Conservation (phyloP, 2,797 vertebrate genomes). For the Meda fulgida region DNA sequence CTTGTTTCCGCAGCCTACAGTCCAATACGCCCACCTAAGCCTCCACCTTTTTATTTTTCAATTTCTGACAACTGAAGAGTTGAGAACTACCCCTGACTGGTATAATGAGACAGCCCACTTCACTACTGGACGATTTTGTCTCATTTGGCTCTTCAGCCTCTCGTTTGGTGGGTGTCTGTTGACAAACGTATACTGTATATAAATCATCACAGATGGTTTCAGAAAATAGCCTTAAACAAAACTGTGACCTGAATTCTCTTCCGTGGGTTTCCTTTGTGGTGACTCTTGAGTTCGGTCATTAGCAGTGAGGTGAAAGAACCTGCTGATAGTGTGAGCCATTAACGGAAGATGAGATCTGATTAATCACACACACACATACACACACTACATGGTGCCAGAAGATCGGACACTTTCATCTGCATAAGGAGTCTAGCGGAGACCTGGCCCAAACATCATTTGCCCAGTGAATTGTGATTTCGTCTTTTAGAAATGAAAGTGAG, state of each 20-base stretch:
- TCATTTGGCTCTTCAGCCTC: background rate
- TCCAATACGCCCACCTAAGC: slow-evolving; percentile 47
- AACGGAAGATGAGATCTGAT: slow-evolving; percentile 15
- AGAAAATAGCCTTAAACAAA: slow-evolving; percentile 13
- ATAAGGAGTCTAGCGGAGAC: background rate
- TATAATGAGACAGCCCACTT: background rate
- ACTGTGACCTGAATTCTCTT: background rate
- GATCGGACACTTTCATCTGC: background rate
- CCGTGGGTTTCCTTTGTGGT: background rate
- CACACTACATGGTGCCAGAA: background rate
- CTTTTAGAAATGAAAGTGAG: background rate
- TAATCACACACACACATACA: slow-evolving; percentile 21
- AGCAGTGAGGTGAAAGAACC: slow-evolving; percentile 26
- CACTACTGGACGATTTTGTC: background rate
- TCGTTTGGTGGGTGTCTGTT: background rate
- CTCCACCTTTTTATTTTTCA: slow-evolving; percentile 20
- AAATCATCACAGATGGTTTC: slow-evolving; percentile 7
- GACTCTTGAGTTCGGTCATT: slow-evolving; percentile 21
- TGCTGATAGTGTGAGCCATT: slow-evolving; percentile 9
- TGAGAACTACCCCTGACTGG: background rate
- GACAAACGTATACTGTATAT: background rate
- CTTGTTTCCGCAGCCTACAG: slow-evolving; percentile 33
- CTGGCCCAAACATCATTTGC: background rate
- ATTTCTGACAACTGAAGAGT: slow-evolving; percentile 32
- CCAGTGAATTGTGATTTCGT: background rate